A percentile compares a stretch with the other conserved stretches of the same genome.
Evolutionary conservation across 2,797 vertebrate genomes (phyloP).

Genomic region (Sebastes ruberrimus): DNA sequence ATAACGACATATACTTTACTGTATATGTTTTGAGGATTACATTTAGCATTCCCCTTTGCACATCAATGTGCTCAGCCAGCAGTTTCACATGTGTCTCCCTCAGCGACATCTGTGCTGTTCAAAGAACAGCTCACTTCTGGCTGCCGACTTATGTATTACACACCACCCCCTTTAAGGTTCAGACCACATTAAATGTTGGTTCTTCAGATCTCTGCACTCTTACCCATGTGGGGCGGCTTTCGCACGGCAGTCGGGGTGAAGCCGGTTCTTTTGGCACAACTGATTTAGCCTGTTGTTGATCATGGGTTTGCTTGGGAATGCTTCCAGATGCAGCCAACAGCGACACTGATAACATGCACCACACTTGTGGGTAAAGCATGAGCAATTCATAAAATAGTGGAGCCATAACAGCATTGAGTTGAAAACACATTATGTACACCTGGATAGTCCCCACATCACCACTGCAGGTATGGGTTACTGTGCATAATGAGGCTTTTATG

Average conservation of each 20-base stretch:
- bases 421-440: constrained; percentile 11
- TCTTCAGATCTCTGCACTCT: constrained; percentile 67
- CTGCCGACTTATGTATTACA: constrained; percentile 63
- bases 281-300: constrained; percentile 68
- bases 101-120: constrained; percentile 56
- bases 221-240: constrained; percentile 55
- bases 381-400: neutral
- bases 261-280: constrained; percentile 46
- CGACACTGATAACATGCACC: constrained; percentile 21
- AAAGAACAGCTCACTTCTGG: constrained; percentile 42
- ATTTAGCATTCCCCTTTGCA: constrained; percentile 7
- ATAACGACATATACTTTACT: neutral
- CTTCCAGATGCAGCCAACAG: constrained; percentile 65
- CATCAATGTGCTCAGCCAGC: constrained; percentile 43
- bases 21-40: constrained; percentile 14
- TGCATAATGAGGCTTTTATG: neutral
- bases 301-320: constrained; percentile 48
- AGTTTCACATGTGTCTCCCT: constrained; percentile 49
- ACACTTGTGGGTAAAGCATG: constrained; percentile 21
- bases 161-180: constrained; percentile 49
- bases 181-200: constrained; percentile 66
- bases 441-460: neutral
- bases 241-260: constrained; percentile 37
- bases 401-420: neutral
- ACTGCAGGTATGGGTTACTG: neutral